Evolutionary conservation across 2,888 invertebrate species (phyloP), one percentile per base, ranked within the genome.

Genomic region (Rambutsinella grinnellia): DNA sequence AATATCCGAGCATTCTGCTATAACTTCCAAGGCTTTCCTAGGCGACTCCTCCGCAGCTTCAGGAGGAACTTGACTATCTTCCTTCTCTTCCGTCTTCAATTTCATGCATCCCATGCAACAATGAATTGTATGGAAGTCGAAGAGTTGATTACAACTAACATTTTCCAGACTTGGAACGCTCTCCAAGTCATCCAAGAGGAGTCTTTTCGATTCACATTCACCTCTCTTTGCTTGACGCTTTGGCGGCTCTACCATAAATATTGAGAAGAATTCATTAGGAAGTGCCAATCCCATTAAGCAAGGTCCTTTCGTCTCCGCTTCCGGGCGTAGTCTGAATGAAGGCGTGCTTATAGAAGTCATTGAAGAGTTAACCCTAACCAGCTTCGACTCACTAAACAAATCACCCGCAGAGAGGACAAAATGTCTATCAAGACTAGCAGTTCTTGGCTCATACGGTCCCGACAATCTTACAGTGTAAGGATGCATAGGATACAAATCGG

Each of bases 261-360:
- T 88, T 85, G 91, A 90, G 76, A 88, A 87, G 47, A 94, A 88
- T 84, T 90, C 90, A 68, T 89, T 88, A 6, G 94, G 94, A 82
- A 94, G 88, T 85, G 92, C 90, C 72, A 94, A 90, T 23, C 94
- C 94, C 88, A 93, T 90, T 85, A 92, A 93, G 80, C 89, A 87
- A 27, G 88, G 86, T 54, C 90, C 90, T 56, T 88, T 89, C 47
- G 63, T 84, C 79, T 82, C 80, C 13, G 78, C 70, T 47, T 79
- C 83, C 19, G 76, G 83, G 27, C 79, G 79, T 13, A 80, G 71
- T 49, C 84, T 76, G 53, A 84, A 83, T 0, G 82, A 81, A 3
- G 82, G 81, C 1, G 84, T 83, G 3, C 81, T 82, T n/a, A 85
- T 67, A 10, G 84, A 83, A 19, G 83, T 84, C 76, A 84, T 60